Evolutionary conservation across 2,797 vertebrate genomes (phyloP).

Genomic region (Decapterus maruadsi): DNA sequence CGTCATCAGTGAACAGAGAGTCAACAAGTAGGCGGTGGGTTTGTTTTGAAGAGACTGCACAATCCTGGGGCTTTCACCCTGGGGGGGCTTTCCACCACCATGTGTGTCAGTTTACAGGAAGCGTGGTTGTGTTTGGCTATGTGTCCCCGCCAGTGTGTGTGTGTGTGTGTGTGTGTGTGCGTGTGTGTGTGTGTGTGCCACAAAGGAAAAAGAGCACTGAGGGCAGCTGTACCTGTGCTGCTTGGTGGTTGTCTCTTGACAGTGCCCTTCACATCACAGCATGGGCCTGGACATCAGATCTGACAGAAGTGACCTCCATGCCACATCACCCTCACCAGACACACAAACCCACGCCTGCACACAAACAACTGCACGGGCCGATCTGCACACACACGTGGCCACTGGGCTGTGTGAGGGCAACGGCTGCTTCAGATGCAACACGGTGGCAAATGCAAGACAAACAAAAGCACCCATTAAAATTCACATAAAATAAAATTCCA

Average conservation of each 20-base stretch:
- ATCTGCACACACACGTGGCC: constrained; percentile 31
- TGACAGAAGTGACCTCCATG: constrained; percentile 89
- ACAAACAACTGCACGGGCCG: constrained; percentile 31
- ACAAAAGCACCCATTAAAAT: constrained; percentile 1
- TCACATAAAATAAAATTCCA: background rate
- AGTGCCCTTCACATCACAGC: constrained; percentile 90
- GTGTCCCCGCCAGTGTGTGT: constrained; percentile 17
- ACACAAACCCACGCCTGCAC: constrained; percentile 61
- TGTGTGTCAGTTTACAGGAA: constrained; percentile 69
- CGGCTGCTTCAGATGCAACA: constrained; percentile 15
- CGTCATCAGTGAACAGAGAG: constrained; percentile 39
- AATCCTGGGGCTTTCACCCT: constrained; percentile 61
- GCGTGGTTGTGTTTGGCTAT: constrained; percentile 48
- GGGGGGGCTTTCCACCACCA: constrained; percentile 60
- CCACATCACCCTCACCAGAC: constrained; percentile 80
- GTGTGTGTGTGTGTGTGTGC: constrained; percentile 20
- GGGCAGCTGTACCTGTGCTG: constrained; percentile 87
- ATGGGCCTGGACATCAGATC: constrained; percentile 84
- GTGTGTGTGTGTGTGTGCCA: constrained; percentile 29
- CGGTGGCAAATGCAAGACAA: constrained; percentile 2
- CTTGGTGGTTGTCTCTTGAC: constrained; percentile 88
- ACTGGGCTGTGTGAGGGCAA: constrained; percentile 29
- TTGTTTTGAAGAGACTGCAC: constrained; percentile 69
- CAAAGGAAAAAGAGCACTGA: constrained; percentile 77
- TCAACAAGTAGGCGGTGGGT: constrained; percentile 62